Percentiles rank a stretch among this genome's conserved stretches.
Conservation (phyloP, 2,888 invertebrate species). For the Apotomis turbidana region DNA sequence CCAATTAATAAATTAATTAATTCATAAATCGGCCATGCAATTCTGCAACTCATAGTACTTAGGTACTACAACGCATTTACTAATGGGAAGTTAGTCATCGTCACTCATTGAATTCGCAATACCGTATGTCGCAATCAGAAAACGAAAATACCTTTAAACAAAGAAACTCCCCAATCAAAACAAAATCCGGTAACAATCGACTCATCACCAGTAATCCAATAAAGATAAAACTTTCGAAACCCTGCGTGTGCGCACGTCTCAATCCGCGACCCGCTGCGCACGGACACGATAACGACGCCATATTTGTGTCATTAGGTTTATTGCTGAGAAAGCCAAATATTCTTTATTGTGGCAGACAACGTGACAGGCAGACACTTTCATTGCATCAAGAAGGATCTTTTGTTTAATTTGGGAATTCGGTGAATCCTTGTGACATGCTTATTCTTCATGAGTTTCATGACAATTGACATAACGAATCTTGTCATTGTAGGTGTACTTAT, state of each 20-base stretch:
- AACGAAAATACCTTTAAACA: not conserved
- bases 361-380: conserved; percentile 22
- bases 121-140: no score
- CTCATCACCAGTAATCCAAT: conserved; percentile 26
- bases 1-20: no score
- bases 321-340: conserved; percentile 25
- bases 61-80: no score
- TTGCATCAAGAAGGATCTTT: not conserved
- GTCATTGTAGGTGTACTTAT: no score
- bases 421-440: not conserved
- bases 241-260: conserved; percentile 39
- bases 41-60: no score
- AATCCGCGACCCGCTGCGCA: conserved; percentile 38
- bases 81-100: no score
- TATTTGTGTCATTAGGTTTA: conserved; percentile 42
- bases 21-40: no score
- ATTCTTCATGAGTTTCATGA: no score
- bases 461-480: no score
- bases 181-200: conserved; percentile 24
- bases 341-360: conserved; percentile 17
- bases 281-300: conserved; percentile 19
- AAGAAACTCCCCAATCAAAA: conserved; percentile 22
- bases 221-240: conserved; percentile 34
- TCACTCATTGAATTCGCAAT: no score
- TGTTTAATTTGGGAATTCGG: conserved; percentile 3